Evolutionary conservation across 1,140 invertebrate genomes (phyloP), one percentile per base, ranked within the genome.

Genomic region (Ericerus pela): DNA sequence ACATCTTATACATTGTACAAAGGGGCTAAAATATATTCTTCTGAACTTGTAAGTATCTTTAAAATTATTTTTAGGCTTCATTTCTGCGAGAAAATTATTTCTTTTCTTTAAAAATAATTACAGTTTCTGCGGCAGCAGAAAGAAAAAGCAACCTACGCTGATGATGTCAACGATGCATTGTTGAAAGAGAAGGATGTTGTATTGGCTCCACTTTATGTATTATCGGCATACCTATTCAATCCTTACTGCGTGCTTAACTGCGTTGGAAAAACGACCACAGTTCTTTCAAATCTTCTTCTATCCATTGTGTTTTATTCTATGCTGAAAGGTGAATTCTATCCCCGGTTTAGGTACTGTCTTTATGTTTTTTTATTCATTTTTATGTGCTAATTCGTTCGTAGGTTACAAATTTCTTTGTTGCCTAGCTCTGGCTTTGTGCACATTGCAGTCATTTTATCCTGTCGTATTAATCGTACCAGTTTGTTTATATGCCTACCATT

Each of bases 171-270:
- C 53, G 67, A 74, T 37, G 68, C 84, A 62, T 68, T 83, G 37
- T 67, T 84, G 16, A 74, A 67, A 57, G 68, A 71, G 12, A 61
- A 68, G 1, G 76, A 82, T 60, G 67, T 77, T 28, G 62, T 69
- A 33, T 70, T 72, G 58, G 72, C 76, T 33, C 73, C 80, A 4
- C 68, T 81, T 33, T 82, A 82, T 65, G 83, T 89, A 0, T 68
- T 80, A 59, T 78, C 82, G 55, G 83, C 85, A 0, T 95, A 94
- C 73, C 73, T 96, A 10, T 87, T 96, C 59, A 96, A 95, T 73
- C 95, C 95, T 0, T 91, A 91, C 65, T 83, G 83, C 29, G 77
- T 97, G 41, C 71, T 91, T 14, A 89, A 85, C 60, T 97, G 92
- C 73, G 79, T 86, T n/a, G 89, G 83, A 29, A 79, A 84, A 65